These are phyloP conservation scores for Lamellibrachia columna DNA, from an alignment of 2,888 invertebrate genomes.

Conservation along the genomic window DNA sequence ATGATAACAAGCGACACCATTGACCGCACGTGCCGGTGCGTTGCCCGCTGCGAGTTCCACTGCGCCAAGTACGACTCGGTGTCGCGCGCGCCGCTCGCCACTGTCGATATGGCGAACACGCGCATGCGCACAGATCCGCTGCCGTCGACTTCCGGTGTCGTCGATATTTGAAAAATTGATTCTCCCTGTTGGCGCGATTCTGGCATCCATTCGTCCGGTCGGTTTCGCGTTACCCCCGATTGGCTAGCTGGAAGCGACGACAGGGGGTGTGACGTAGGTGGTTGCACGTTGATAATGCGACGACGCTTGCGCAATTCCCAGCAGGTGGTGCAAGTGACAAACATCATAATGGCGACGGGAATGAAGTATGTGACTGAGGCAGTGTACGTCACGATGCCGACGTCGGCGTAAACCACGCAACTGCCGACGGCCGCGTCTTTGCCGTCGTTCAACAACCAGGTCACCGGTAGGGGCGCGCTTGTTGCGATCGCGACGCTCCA, in stretches of 20 bases:
- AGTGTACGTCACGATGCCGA: neutral
- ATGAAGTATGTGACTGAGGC: conserved; percentile 13
- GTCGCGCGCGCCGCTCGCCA: neutral
- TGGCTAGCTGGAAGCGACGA: neutral
- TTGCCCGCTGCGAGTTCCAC: neutral
- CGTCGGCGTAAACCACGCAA: neutral
- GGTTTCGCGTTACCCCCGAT: neutral
- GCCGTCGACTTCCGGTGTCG: neutral
- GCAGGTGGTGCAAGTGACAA: neutral
- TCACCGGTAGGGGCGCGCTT: neutral
- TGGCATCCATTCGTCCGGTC: neutral
- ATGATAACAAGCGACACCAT: neutral
- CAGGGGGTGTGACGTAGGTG: neutral
- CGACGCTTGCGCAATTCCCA: conserved; percentile 18
- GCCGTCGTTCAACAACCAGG: neutral
- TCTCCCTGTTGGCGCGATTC: neutral
- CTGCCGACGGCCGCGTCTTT: neutral
- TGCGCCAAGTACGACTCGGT: neutral
- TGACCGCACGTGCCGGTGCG: neutral
- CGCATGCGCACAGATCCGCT: neutral
- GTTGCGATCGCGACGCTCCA: conserved; percentile 17
- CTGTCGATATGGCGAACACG: neutral
- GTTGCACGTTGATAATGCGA: neutral
- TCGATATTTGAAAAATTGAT: neutral
- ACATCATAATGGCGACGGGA: neutral